phyloP scores from a whole-genome alignment of 35 echinoderm and acorn worm species.

The Anneissia japonica region DNA sequence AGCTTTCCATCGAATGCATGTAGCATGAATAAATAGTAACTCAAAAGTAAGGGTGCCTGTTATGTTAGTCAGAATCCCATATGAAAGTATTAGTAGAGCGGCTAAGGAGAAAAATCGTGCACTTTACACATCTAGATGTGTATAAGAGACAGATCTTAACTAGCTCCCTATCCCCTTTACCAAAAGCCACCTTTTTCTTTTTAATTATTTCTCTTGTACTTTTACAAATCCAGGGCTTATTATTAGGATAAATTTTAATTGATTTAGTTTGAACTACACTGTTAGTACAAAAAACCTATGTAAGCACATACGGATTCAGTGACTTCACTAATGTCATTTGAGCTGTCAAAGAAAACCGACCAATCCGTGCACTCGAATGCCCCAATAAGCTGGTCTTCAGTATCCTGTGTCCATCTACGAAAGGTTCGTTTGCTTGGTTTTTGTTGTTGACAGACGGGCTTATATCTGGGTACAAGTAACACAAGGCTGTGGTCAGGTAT shows the following conservation, averaged over 20 bases:
- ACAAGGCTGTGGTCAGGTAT: too few species aligned
- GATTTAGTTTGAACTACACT: constrained; percentile 18
- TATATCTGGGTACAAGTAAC: too few species aligned
- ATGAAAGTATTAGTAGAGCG: too few species aligned
- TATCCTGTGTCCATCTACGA: constrained; percentile 3
- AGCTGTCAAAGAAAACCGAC: background rate
- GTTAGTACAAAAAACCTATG: constrained; percentile 28
- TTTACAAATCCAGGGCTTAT: constrained; percentile 47
- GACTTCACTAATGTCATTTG: constrained; percentile 23
- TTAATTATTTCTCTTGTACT: constrained; percentile 31
- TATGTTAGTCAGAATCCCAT: too few species aligned
- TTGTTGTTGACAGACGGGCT: too few species aligned
- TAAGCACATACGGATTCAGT: constrained; percentile 28
- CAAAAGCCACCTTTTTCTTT: constrained; percentile 9
- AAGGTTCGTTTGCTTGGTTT: background rate
- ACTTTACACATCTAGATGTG: too few species aligned
- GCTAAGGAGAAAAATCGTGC: too few species aligned
- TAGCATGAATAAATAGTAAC: too few species aligned
- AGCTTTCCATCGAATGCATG: too few species aligned
- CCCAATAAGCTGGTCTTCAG: background rate
- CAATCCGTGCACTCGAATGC: constrained; percentile 6
- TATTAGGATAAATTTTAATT: constrained; percentile 33
- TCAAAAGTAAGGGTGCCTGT: too few species aligned
- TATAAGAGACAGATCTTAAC: too few species aligned
- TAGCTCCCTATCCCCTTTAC: constrained; percentile 11